These are phyloP conservation scores for Condylura cristata DNA, from an alignment of 2,113 vertebrate species.

Conservation along the genomic window DNA sequence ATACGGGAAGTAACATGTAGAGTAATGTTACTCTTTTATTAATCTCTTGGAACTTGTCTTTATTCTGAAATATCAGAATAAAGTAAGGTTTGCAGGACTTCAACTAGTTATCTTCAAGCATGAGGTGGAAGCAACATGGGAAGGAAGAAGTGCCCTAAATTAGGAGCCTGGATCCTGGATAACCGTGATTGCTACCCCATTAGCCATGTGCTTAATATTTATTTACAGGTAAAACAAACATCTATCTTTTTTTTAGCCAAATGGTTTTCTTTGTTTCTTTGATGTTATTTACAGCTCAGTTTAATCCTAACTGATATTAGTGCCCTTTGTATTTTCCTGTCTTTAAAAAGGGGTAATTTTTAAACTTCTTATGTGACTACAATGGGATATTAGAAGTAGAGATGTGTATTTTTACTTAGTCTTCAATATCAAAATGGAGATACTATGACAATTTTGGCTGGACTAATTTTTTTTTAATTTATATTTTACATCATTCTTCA, in stretches of 20 bases:
- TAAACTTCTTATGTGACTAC: neutral
- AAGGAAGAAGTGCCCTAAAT: neutral
- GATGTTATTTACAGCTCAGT: neutral
- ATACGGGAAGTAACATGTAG: neutral
- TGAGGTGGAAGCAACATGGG: neutral
- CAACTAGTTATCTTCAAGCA: neutral
- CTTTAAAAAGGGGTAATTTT: neutral
- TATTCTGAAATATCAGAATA: neutral
- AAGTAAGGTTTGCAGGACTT: neutral
- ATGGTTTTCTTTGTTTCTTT: neutral
- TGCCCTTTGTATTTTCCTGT: neutral
- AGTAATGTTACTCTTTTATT: neutral
- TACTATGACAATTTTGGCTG: neutral
- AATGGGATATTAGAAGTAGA: neutral
- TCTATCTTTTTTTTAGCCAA: neutral
- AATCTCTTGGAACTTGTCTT: neutral
- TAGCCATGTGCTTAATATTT: neutral
- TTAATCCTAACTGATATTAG: neutral
- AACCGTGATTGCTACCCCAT: neutral
- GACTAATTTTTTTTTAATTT: neutral
- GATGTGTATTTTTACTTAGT: neutral
- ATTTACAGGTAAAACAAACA: neutral
- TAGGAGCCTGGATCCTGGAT: neutral
- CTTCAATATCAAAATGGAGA: neutral
- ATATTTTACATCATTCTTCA: no score